These are phyloP conservation scores for Mechanitis mazaeus DNA, from an alignment of 2,888 invertebrate genomes.

Conservation along the genomic window DNA sequence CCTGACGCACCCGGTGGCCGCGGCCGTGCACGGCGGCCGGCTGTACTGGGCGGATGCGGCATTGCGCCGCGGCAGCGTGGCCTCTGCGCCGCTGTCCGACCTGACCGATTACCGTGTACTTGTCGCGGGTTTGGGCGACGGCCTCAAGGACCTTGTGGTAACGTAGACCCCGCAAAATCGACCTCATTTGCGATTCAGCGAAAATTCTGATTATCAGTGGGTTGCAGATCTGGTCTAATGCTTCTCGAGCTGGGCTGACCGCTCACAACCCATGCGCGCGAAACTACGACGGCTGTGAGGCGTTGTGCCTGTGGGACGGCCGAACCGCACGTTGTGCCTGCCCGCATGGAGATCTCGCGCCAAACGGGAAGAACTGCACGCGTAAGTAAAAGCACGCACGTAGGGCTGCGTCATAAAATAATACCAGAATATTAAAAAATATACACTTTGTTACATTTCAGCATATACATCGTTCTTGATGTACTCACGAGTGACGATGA, in stretches of 20 bases:
- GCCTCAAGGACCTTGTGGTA: conserved; percentile 82
- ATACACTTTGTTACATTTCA: conserved; percentile 39
- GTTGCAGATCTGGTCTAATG: conserved; percentile 50
- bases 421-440: not conserved
- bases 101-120: conserved; percentile 75
- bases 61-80: conserved; percentile 78
- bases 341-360: conserved; percentile 85
- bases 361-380: conserved; percentile 80
- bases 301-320: conserved; percentile 87
- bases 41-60: conserved; percentile 90
- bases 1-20: conserved; percentile 78
- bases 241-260: conserved; percentile 55
- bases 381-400: conserved; percentile 46
- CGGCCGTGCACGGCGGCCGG: conserved; percentile 78
- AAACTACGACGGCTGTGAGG: conserved; percentile 75
- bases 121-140: conserved; percentile 77
- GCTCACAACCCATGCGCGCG: conserved; percentile 79
- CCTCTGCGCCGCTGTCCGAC: conserved; percentile 78
- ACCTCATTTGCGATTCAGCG: too few relatives aligned
- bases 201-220: not conserved
- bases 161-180: conserved; percentile 32
- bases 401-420: not conserved
- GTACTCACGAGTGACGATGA: conserved; percentile 87
- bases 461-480: conserved; percentile 89
- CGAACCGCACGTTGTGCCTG: conserved; percentile 84